Evolutionary conservation across 1,140 invertebrate genomes (phyloP).

Genomic region (Chrysomallon squamiferum): DNA sequence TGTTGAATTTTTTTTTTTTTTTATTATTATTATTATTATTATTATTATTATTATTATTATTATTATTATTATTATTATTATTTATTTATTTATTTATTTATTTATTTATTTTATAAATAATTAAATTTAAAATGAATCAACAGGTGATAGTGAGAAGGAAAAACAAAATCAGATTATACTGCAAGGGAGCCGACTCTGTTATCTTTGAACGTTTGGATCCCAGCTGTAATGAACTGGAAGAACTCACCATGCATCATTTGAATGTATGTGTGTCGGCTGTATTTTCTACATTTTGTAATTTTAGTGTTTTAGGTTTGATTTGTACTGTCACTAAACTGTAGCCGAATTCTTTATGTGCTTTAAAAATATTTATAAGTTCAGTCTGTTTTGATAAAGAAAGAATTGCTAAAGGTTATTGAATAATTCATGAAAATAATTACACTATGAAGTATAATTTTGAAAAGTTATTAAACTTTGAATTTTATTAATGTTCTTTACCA

Average conservation of each 20-base stretch:
- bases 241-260: constrained; percentile 86
- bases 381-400: not conserved
- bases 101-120: no score
- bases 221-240: constrained; percentile 54
- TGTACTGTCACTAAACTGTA: not conserved
- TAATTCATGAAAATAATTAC: no score
- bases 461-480: no score
- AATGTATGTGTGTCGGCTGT: constrained; percentile 75
- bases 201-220: constrained; percentile 89
- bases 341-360: not conserved
- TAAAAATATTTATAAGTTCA: not conserved
- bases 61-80: no score
- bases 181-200: constrained; percentile 98
- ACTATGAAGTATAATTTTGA: no score
- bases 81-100: no score
- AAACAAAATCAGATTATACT: constrained; percentile 88
- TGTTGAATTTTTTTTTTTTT: no score
- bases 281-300: not conserved
- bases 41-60: no score
- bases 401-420: no score
- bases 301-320: not conserved
- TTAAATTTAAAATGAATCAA: no score
- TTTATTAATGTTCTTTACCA: no score
- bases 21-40: no score
- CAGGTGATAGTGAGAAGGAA: constrained; percentile 84